Evolutionary conservation across 2,888 invertebrate species (phyloP), one percentile per base, ranked within the genome.

Genomic region (Trilocha varians): DNA sequence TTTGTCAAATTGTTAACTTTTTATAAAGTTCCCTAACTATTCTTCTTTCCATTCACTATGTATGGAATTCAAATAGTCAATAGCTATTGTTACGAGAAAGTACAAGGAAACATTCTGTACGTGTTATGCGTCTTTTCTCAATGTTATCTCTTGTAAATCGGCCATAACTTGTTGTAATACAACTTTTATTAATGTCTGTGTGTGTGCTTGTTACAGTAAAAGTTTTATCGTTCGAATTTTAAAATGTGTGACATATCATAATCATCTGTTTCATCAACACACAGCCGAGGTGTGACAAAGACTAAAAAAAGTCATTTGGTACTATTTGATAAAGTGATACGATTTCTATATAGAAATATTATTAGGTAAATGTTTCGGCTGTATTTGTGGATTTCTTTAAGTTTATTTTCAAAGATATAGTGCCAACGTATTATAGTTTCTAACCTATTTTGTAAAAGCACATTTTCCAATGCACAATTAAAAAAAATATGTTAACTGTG

Each of bases 391-490:
- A 9, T 25, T 25, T 3, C 11, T 25, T 25, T 25, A 25, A 25
- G 25, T 25, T 25, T 32, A 34, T 39, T 35, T 40, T 36, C 40
- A 15, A 37, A 34, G 40, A 33, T 47, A 54, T 59, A 50, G 74
- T 75, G 73, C 74, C 74, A 76, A 74, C 62, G 57, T 60, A 59
- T n/a, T 40, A 38, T 62, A 56, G 47, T 45, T 52, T 55, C 47
- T 66, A 25, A 11, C 25, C 6, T 25, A 61, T 63, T 62, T 62
- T 57, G 57, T 18, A 51, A 48, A 25, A 65, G 69, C 72, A 76
- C 72, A 64, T 65, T 64, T 70, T 70, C 62, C 56, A 55, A 53
- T 71, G 77, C 75, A 80, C 75, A 77, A 75, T 67, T 54, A 61
- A 65, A 66, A 55, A 56, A 57, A 65, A 59, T 70, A 72, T 66